Evolutionary conservation across 2,888 invertebrate genomes (phyloP).

Genomic region (Hydraecia micacea): DNA sequence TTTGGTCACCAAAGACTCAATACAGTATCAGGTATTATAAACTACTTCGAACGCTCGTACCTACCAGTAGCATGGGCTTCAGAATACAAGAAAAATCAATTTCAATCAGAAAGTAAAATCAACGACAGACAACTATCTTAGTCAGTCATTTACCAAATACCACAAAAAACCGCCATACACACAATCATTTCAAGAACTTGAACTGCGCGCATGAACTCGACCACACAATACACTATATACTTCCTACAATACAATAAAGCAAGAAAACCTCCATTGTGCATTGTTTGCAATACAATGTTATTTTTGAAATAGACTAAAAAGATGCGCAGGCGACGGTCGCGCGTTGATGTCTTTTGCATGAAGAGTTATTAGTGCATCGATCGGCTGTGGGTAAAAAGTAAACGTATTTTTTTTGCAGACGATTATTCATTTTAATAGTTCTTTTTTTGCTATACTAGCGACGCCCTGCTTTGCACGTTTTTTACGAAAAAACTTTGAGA

Average conservation of each 20-base stretch:
- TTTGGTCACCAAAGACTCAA: no score
- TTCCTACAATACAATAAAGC: constrained; percentile 67
- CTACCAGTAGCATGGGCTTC: no score
- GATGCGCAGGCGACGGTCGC: constrained; percentile 54
- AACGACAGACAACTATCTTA: constrained; percentile 16
- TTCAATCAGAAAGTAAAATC: constrained; percentile 15
- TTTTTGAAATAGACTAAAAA: constrained; percentile 68
- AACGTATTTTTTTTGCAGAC: neutral
- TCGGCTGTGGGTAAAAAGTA: constrained; percentile 22
- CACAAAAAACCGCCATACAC: constrained; percentile 23
- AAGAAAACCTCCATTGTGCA: constrained; percentile 73
- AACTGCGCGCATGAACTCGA: constrained; percentile 49
- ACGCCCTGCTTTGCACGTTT: neutral
- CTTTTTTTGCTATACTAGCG: neutral
- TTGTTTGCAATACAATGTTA: constrained; percentile 69
- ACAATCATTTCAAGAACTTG: constrained; percentile 49
- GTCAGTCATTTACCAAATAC: constrained; percentile 24
- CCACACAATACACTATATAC: constrained; percentile 57
- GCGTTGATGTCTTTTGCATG: constrained; percentile 76
- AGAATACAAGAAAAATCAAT: neutral
- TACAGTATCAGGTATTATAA: no score
- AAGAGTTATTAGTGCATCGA: constrained; percentile 43
- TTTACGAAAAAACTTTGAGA: neutral
- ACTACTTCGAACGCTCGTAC: no score
- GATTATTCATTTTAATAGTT: neutral